Evolutionary conservation across 2,113 vertebrate genomes (phyloP), one percentile per base, ranked within the genome.

Genomic region (Vulpes ferrilata): DNA sequence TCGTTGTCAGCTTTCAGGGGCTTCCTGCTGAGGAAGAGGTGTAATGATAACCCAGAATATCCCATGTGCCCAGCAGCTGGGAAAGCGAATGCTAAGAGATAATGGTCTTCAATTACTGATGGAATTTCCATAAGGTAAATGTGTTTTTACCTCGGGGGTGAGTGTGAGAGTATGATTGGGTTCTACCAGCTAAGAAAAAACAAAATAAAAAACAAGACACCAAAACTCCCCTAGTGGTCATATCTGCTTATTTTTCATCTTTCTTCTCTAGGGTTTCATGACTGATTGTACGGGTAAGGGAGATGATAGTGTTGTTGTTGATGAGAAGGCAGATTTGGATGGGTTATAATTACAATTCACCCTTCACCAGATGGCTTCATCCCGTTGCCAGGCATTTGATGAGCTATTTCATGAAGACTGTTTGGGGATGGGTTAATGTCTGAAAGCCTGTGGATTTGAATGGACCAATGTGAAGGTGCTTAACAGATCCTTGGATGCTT

Each of bases 361-460:
- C 32, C 74, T 88, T 88, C 53, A 82, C 80, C 97, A 98, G 95
- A 97, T 95, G 96, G 96, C 60, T 90, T 79, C 48, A 65, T 96
- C 90, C 87, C 30, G 35, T 91, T 96, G 93, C 96, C 96, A 98
- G 62, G 79, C 92, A 89, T 92, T 90, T 98, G 90, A 97, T 96
- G 93, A 97, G 85, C 82, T 90, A 23, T 88, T 95, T 97, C 71
- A 69, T 25, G 71, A 93, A 93, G 48, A 82, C 20, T 73, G 23
- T 76, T 10, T 83, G 35, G 43, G 16, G 80, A 73, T 74, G 94
- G 60, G 84, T 88, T 85, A 84, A 91, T 60, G 92, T n/a, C 85
- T 90, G 67, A 84, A 81, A 96, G 62, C 84, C 55, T 57, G 59
- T 10, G 22, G 87, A 59, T 95, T 85, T 97, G 94, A 95, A 90